Evolutionary conservation across 1,140 invertebrate genomes (phyloP).

Genomic region (Leguminivora glycinivorella): DNA sequence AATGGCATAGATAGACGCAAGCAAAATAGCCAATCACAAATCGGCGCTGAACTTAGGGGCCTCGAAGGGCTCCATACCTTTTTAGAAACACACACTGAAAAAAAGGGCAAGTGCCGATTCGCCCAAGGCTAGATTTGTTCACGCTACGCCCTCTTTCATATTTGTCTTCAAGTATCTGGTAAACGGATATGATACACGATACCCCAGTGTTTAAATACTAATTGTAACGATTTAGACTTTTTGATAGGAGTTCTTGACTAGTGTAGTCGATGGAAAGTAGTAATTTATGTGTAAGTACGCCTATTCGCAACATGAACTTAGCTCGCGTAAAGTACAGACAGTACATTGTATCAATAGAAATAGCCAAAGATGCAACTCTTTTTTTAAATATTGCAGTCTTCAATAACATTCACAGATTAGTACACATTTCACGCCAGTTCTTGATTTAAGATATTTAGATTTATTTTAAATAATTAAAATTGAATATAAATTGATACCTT

Average conservation of each 20-base stretch:
- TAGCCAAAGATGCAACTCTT: constrained; percentile 2
- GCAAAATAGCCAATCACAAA: too few species aligned
- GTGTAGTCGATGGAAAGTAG: background rate
- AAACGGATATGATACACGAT: background rate
- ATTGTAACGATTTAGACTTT: constrained; percentile 1
- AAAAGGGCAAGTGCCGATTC: too few species aligned
- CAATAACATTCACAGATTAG: background rate
- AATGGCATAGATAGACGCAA: too few species aligned
- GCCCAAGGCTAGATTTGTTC: too few species aligned
- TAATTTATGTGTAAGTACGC: background rate
- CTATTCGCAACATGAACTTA: constrained; percentile 3
- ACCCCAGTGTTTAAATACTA: background rate
- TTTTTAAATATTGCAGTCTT: background rate
- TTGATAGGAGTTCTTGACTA: background rate
- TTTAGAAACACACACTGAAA: too few species aligned
- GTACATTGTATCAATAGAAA: background rate
- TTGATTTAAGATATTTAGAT: too few species aligned
- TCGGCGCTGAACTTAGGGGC: too few species aligned
- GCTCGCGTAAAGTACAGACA: background rate
- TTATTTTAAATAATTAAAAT: too few species aligned
- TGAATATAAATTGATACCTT: too few species aligned
- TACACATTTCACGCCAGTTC: background rate
- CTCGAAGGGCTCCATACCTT: too few species aligned
- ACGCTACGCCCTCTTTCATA: too few species aligned
- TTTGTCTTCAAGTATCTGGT: too few species aligned